These are phyloP conservation scores for Hypocryptadius cinnamomeus DNA, from an alignment of 2,113 vertebrate species.

Conservation along the genomic window DNA sequence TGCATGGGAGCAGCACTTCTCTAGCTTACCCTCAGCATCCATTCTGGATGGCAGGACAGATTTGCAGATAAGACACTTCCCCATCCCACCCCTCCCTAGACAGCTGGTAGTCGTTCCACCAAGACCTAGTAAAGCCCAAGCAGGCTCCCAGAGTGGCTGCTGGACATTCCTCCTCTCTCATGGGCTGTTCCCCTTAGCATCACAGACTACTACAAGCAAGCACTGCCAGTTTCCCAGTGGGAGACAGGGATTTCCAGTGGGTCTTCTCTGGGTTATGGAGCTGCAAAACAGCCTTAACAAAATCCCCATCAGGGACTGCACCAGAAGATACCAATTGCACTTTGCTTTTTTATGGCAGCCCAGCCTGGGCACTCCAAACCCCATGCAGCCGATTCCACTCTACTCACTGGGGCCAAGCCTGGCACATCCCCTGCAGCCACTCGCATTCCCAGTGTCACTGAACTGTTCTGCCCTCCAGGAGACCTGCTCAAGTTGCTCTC, in stretches of 20 bases:
- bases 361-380: not conserved
- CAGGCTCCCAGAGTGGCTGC: not conserved
- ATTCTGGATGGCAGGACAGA: not conserved
- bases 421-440: accelerated
- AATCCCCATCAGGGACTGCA: not conserved
- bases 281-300: not conserved
- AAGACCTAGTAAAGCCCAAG: not conserved
- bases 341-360: not conserved
- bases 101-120: not conserved
- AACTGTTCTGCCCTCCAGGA: not conserved
- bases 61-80: not conserved
- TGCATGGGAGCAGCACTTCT: not conserved
- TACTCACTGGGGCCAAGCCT: not conserved
- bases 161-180: not conserved
- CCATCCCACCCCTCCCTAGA: accelerated
- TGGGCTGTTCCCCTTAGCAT: not conserved
- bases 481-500: accelerated
- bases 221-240: not conserved
- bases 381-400: accelerated
- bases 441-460: not conserved
- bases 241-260: not conserved
- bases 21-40: not conserved
- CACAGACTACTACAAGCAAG: not conserved
- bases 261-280: not conserved
- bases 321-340: not conserved